A percentile compares a stretch with the other conserved stretches of the same genome.
phyloP scores from a whole-genome alignment of 2,113 vertebrate genomes.

The Acanthisitta chloris region DNA sequence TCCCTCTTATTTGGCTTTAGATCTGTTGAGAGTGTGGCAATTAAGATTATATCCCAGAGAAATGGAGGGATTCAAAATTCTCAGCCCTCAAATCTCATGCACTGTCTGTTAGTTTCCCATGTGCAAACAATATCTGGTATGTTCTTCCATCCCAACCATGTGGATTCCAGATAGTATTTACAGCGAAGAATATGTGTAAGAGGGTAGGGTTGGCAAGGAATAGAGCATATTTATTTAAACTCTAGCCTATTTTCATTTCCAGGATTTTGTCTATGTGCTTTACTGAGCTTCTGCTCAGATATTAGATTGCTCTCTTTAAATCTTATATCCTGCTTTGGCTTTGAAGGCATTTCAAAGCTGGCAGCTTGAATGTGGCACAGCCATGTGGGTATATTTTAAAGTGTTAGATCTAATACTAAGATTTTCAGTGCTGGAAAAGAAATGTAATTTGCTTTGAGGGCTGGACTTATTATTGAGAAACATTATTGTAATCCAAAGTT shows the following conservation, averaged over 20 bases:
- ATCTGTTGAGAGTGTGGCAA: background rate
- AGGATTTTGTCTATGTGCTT: constrained; percentile 10
- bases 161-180: background rate
- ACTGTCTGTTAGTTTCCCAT: background rate
- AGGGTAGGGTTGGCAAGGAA: rapidly evolving
- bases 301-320: background rate
- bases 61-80: background rate
- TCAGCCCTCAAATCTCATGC: background rate
- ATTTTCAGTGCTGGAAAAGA: background rate
- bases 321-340: background rate
- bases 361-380: background rate
- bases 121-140: background rate
- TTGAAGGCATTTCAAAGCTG: background rate
- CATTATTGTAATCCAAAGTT: background rate
- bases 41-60: background rate
- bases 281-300: background rate
- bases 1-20: background rate
- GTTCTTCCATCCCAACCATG: background rate
- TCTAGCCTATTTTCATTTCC: background rate
- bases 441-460: background rate
- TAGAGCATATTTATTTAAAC: background rate
- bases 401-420: background rate
- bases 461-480: background rate
- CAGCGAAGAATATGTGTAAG: background rate
- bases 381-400: background rate